phyloP scores from a whole-genome alignment of 2,797 vertebrate species.

The Gambusia yucatana region DNA sequence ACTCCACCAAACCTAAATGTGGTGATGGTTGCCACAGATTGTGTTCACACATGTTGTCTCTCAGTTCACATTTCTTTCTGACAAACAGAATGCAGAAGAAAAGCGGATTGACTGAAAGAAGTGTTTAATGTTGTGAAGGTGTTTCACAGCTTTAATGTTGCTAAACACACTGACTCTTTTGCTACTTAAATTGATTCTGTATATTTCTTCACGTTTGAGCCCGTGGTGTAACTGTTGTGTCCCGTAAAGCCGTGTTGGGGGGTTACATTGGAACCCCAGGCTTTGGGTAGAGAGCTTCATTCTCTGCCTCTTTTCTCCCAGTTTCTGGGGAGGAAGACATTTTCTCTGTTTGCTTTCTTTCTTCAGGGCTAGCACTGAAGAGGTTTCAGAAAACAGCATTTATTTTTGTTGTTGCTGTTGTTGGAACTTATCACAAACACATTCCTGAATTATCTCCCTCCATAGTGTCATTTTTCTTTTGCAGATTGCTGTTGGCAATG shows the following conservation, averaged over 20 bases:
- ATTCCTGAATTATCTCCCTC: conserved; percentile 78
- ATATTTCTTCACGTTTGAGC: conserved; percentile 81
- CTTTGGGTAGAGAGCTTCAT: conserved; percentile 14
- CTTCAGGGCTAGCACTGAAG: conserved; percentile 62
- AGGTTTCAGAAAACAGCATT: conserved; percentile 42
- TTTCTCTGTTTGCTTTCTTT: conserved; percentile 44
- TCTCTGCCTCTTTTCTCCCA: conserved; percentile 38
- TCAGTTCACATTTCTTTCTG: background rate
- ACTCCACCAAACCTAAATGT: background rate
- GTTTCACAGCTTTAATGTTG: conserved; percentile 6
- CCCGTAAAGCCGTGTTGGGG: conserved; percentile 41
- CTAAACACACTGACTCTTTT: conserved; percentile 67
- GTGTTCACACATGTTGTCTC: background rate
- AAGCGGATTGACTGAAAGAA: background rate
- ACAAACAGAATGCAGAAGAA: background rate
- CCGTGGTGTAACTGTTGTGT: conserved; percentile 81
- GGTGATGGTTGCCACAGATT: background rate
- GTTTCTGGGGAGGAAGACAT: conserved; percentile 21
- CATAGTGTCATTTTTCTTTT: conserved; percentile 60
- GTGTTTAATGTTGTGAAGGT: background rate
- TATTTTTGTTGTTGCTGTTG: conserved; percentile 10
- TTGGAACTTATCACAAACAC: conserved; percentile 78
- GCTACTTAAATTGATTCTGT: conserved; percentile 76
- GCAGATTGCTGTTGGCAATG: conserved; percentile 68
- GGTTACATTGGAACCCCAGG: background rate